phyloP scores from a whole-genome alignment of 1,140 invertebrate genomes.

The Orchestia grillus region DNA sequence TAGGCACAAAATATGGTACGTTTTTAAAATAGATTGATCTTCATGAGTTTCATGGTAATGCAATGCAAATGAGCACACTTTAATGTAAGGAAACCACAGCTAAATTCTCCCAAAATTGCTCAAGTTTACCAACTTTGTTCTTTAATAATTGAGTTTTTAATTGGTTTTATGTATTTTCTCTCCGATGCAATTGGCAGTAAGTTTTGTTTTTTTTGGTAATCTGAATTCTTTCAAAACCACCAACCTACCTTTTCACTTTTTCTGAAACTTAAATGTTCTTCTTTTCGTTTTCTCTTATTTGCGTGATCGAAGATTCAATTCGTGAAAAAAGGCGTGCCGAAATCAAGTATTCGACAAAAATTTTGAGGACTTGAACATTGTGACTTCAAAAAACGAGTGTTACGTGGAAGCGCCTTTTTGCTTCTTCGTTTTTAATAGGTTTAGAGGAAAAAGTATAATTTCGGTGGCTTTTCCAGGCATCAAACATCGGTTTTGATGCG shows the following conservation, averaged over 20 bases:
- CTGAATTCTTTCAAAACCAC: neutral
- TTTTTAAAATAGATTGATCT: neutral
- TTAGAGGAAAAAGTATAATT: neutral
- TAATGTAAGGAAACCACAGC: neutral
- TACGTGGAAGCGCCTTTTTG: no score
- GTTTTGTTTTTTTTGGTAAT: neutral
- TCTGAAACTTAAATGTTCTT: neutral
- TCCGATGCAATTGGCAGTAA: neutral
- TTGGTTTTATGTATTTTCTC: neutral
- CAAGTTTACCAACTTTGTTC: neutral
- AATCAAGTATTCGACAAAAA: no score
- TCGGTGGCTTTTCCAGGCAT: no score
- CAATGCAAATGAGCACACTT: neutral
- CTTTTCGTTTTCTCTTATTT: neutral
- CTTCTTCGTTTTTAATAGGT: neutral
- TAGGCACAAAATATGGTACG: neutral
- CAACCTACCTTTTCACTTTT: neutral
- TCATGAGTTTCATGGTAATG: neutral
- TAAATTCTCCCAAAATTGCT: neutral
- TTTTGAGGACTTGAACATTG: neutral
- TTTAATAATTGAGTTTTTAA: neutral
- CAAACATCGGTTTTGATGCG: no score
- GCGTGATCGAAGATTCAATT: neutral
- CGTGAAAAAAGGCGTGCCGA: neutral
- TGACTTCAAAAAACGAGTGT: no score